These are phyloP conservation scores for Gadopsis bispinosus DNA, from an alignment of 2,797 vertebrate species.

Conservation along the genomic window DNA sequence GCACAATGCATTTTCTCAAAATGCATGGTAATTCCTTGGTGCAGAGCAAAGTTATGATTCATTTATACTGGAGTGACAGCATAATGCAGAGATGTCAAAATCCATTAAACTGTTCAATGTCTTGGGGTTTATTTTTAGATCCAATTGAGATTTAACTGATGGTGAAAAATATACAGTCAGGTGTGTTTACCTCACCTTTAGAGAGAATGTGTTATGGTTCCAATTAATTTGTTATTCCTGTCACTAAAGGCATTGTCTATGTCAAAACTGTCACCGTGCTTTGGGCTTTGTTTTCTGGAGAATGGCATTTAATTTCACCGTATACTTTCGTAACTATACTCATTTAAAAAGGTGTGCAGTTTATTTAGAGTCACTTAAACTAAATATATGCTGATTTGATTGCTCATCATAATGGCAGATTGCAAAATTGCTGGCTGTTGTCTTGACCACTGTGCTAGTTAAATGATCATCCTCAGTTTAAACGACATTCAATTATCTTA, in stretches of 20 bases:
- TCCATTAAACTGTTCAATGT: constrained; percentile 99
- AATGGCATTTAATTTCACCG: constrained; percentile 90
- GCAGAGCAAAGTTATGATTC: constrained; percentile 99
- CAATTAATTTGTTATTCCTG: constrained; percentile 99
- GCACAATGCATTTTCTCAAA: constrained; percentile 97
- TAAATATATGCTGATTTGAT: constrained; percentile 85
- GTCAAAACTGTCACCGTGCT: constrained; percentile 95
- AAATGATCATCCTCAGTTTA: constrained; percentile 82
- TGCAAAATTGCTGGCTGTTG: constrained; percentile 77
- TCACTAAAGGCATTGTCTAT: constrained; percentile 97
- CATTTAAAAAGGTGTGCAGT: constrained; percentile 79
- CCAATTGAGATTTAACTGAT: constrained; percentile 99
- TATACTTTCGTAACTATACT: constrained; percentile 87
- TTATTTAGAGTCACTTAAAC: constrained; percentile 82
- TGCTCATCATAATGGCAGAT: constrained; percentile 85
- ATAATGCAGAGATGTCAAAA: constrained; percentile 99
- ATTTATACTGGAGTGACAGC: constrained; percentile 99
- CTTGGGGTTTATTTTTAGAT: constrained; percentile 99
- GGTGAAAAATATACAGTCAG: constrained; percentile 99
- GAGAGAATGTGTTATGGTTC: constrained; percentile 98
- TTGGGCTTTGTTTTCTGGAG: constrained; percentile 88
- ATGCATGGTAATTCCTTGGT: constrained; percentile 98
- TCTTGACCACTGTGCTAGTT: constrained; percentile 77
- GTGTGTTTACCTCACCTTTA: constrained; percentile 99
- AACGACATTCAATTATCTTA: constrained; percentile 83